These are phyloP conservation scores for Micromussa lordhowensis DNA, from an alignment of 92 coral and sea anemone genomes.

Conservation along the genomic window DNA sequence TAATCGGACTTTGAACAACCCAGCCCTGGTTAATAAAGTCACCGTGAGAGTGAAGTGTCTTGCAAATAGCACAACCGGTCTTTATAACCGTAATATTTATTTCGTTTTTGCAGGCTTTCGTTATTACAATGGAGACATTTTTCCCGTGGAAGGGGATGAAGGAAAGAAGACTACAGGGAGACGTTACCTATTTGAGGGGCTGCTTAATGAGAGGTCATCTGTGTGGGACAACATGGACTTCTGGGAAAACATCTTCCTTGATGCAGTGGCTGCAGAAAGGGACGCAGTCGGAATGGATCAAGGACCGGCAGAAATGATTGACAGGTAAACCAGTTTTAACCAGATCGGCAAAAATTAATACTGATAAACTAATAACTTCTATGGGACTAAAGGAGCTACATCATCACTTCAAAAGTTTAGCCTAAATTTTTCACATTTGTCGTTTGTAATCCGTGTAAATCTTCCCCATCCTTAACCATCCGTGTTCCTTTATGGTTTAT, in stretches of 20 bases:
- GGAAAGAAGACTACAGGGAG: conserved; percentile 78
- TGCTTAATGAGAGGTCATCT: conserved; percentile 81
- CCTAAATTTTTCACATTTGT: no score
- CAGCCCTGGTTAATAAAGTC: no score
- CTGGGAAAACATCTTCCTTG: conserved; percentile 95
- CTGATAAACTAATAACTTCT: neutral
- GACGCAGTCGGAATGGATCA: conserved; percentile 97
- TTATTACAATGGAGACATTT: conserved; percentile 85
- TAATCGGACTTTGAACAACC: no score
- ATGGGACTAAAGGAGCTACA: no score
- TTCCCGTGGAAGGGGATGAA: conserved; percentile 79
- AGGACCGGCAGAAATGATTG: conserved; percentile 95
- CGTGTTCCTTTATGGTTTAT: no score
- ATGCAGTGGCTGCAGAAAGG: conserved; percentile 92
- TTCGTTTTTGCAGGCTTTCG: conserved; percentile 64
- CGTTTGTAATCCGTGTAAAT: no score
- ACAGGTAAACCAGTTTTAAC: conserved; percentile 61
- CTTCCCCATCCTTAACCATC: no score
- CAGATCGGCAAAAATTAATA: neutral
- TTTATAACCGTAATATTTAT: neutral
- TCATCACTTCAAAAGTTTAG: neutral
- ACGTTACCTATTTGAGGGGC: conserved; percentile 91
- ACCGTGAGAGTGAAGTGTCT: no score
- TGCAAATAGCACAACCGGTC: no score
- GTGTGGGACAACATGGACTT: conserved; percentile 99